These are phyloP conservation scores for Eurytemora carolleeae DNA, from an alignment of 1,140 invertebrate genomes.

Conservation along the genomic window DNA sequence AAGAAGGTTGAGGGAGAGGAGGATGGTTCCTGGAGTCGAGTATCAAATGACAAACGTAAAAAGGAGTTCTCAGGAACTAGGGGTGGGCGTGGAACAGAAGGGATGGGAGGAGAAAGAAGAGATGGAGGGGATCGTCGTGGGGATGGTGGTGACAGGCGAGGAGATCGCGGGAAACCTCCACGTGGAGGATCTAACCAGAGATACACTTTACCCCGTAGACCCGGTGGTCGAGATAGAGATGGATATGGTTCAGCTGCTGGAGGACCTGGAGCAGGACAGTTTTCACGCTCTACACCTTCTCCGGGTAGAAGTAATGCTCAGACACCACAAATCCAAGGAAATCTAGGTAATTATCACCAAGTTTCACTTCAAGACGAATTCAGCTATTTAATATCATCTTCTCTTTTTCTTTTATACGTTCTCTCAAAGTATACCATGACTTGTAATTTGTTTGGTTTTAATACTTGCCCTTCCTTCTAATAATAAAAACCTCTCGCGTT, in stretches of 20 bases:
- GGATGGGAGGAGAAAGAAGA: neutral
- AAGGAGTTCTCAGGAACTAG: neutral
- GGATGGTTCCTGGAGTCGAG: neutral
- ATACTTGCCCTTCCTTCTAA: no score
- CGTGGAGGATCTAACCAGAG: neutral
- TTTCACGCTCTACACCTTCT: no score
- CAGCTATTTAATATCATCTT: neutral
- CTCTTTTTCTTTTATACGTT: neutral
- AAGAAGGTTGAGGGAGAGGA: neutral
- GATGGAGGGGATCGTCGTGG: neutral
- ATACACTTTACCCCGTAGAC: neutral
- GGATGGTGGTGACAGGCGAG: neutral
- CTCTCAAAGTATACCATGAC: neutral
- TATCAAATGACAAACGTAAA: neutral
- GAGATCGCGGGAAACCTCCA: neutral
- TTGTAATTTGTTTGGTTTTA: no score
- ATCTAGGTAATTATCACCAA: neutral
- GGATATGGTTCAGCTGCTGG: neutral
- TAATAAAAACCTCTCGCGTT: no score
- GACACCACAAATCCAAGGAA: neutral
- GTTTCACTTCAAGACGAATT: neutral
- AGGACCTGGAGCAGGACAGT: neutral
- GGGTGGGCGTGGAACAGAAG: neutral
- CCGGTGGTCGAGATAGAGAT: neutral
- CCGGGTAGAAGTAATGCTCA: no score